A percentile compares a stretch with the other conserved stretches of the same genome.
Conservation (phyloP, 2,888 invertebrate genomes). For the Melieria picta region DNA sequence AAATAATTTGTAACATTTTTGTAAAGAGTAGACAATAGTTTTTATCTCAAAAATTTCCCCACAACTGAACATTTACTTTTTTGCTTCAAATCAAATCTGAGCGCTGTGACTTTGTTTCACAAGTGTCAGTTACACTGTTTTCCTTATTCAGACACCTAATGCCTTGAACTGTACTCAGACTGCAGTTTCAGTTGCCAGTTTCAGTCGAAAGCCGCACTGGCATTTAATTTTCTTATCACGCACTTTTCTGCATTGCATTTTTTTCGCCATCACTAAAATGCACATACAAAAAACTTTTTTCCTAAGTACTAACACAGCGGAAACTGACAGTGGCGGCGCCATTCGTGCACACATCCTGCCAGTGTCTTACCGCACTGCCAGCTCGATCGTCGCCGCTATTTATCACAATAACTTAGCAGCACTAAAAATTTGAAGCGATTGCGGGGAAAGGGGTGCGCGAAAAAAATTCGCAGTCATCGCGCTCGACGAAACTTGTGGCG, state of each 20-base stretch:
- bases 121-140: too few relatives aligned
- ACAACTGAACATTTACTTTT: too few relatives aligned
- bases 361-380: neutral
- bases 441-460: neutral
- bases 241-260: conserved; percentile 1
- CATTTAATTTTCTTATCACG: conserved; percentile 24
- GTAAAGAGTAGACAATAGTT: too few relatives aligned
- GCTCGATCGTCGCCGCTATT: conserved; percentile 21
- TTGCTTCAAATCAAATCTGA: too few relatives aligned
- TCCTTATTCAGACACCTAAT: too few relatives aligned
- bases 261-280: too few relatives aligned
- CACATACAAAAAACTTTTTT: too few relatives aligned
- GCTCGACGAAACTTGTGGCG: conserved; percentile 7
- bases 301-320: too few relatives aligned
- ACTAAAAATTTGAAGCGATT: conserved; percentile 6
- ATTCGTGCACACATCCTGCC: neutral
- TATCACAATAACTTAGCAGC: conserved; percentile 34
- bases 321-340: too few relatives aligned
- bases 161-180: neutral
- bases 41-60: too few relatives aligned
- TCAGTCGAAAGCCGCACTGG: conserved; percentile 17
- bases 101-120: too few relatives aligned
- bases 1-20: too few relatives aligned
- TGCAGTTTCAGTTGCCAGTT: conserved; percentile 3
- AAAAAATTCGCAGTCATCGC: neutral